phyloP scores from a whole-genome alignment of 37 sponge, comb jelly and placozoan species.

The Lycopodina hypogea region DNA sequence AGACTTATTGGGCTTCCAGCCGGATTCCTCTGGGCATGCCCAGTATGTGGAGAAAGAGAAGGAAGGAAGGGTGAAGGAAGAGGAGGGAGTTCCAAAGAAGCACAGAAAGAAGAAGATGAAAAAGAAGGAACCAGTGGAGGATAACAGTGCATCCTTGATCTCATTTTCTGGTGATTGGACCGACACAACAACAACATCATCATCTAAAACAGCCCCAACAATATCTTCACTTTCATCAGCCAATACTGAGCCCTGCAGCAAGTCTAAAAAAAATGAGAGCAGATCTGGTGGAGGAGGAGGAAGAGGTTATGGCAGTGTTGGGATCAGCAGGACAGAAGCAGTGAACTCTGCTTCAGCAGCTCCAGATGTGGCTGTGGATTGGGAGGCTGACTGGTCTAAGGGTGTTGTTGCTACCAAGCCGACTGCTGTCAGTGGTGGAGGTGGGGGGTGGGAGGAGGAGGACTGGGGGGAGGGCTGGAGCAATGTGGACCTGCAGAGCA shows the following conservation, averaged over 20 bases:
- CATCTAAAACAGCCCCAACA: background rate
- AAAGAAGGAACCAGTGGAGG: background rate
- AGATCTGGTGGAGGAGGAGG: background rate
- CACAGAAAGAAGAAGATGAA: background rate
- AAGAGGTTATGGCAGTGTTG: conserved; percentile 34
- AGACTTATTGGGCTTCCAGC: too few relatives aligned
- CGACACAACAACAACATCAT: background rate
- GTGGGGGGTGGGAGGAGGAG: conserved; percentile 14
- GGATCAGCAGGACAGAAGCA: background rate
- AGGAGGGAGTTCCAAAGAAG: background rate
- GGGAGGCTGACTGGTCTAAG: conserved; percentile 19
- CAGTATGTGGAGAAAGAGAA: background rate
- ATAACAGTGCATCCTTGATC: background rate
- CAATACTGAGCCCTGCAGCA: background rate
- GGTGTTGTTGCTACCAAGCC: background rate
- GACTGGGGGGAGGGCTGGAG: conserved; percentile 34
- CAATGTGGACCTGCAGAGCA: conserved; percentile 20
- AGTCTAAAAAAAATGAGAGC: background rate
- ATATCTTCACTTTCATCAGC: background rate
- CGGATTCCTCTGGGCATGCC: background rate
- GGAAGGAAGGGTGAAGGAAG: background rate
- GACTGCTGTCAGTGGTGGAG: background rate
- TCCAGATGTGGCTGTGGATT: conserved; percentile 5
- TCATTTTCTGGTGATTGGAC: conserved; percentile 12
- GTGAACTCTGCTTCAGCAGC: background rate